Evolutionary conservation across 2,113 vertebrate species (phyloP).

Genomic region (Pan troglodytes): DNA sequence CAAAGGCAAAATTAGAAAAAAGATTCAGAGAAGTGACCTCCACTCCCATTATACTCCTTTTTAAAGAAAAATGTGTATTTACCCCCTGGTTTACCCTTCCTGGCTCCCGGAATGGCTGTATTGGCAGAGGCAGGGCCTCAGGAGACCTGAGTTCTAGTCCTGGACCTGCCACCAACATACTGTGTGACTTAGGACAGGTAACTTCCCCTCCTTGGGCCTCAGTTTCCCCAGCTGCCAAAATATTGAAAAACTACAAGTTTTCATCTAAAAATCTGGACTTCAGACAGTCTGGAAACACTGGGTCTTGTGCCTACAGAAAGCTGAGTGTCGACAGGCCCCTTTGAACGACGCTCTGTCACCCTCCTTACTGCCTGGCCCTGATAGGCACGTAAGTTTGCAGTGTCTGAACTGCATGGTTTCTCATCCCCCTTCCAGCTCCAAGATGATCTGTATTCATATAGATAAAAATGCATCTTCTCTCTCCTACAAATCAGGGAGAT

Average conservation of each 20-base stretch:
- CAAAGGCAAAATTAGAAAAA: background rate
- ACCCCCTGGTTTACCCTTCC: background rate
- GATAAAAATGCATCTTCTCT: background rate
- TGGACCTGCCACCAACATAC: too few relatives aligned
- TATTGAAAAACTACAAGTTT: background rate
- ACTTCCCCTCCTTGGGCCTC: background rate
- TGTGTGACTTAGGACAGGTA: background rate
- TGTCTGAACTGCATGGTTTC: background rate
- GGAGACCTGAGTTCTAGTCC: accelerated
- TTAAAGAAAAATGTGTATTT: background rate
- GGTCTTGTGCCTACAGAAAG: background rate
- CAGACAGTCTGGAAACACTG: background rate
- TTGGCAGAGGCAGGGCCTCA: background rate
- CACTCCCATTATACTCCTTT: background rate
- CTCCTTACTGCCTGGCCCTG: accelerated
- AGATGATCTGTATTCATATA: background rate
- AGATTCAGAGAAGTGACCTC: background rate
- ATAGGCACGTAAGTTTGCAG: background rate
- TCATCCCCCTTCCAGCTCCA: background rate
- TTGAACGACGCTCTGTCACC: too few relatives aligned
- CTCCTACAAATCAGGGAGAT: background rate
- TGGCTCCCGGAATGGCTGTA: background rate
- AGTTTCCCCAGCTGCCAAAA: background rate
- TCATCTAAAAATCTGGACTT: background rate
- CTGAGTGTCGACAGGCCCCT: background rate